A percentile compares a stretch with the other conserved stretches of the same genome.
Evolutionary conservation across 2,113 vertebrate species (phyloP).

Genomic region (Psittacus erithacus): DNA sequence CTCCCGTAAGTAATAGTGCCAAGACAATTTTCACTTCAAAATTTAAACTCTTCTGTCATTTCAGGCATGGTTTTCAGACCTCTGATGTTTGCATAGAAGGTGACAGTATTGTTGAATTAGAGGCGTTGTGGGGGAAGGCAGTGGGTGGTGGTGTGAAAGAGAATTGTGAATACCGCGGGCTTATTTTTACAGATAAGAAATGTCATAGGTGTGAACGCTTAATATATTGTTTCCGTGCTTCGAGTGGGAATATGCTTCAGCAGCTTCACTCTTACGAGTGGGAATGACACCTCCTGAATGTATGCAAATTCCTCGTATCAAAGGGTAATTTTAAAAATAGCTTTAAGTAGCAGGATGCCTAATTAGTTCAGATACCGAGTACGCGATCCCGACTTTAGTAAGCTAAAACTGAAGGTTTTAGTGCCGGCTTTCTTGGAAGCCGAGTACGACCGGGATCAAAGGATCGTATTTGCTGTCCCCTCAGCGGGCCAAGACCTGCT

Average conservation of each 20-base stretch:
- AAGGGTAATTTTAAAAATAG: constrained; percentile 18
- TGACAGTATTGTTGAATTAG: constrained; percentile 11
- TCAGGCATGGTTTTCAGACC: neutral
- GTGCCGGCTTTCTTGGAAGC: neutral
- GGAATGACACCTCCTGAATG: neutral
- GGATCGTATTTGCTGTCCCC: neutral
- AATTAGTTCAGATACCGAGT: neutral
- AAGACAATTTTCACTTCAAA: constrained; percentile 20
- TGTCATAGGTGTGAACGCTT: neutral
- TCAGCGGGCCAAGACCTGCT: neutral
- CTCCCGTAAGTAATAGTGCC: neutral
- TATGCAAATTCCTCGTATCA: neutral
- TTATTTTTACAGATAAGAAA: neutral
- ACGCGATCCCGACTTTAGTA: neutral
- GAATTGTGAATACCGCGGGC: neutral
- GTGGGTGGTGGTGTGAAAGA: neutral
- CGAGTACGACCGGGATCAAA: neutral
- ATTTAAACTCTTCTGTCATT: constrained; percentile 8
- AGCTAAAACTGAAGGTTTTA: neutral
- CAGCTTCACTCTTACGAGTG: neutral
- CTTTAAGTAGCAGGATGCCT: neutral
- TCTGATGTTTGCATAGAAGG: neutral
- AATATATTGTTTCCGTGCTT: neutral
- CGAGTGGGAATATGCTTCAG: neutral
- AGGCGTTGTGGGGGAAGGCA: neutral